phyloP scores from a whole-genome alignment of 2,888 invertebrate species.

The Cybosia mesomella region DNA sequence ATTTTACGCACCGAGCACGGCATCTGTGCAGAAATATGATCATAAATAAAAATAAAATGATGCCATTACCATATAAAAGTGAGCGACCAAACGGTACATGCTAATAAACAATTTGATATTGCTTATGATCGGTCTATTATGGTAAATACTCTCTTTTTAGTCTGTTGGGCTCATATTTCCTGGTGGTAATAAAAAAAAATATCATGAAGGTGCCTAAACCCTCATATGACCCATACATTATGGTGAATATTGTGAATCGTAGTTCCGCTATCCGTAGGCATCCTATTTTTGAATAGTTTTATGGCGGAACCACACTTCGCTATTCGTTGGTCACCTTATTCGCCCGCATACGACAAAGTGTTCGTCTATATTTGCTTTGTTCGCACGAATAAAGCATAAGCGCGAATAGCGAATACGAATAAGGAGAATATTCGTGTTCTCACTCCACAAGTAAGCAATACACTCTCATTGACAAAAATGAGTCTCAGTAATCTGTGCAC shows the following conservation, averaged over 20 bases:
- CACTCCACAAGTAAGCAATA: too few species aligned
- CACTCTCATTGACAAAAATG: too few species aligned
- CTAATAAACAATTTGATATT: conserved; percentile 12
- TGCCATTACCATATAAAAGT: conserved; percentile 13
- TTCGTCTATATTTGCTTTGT: too few species aligned
- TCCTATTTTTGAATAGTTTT: not conserved
- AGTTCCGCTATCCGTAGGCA: not conserved
- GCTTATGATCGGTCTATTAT: conserved; percentile 7
- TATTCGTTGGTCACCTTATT: too few species aligned
- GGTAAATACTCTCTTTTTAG: conserved; percentile 3
- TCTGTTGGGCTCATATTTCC: not conserved
- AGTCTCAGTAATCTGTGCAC: too few species aligned
- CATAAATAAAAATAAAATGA: conserved; percentile 18
- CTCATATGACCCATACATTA: not conserved
- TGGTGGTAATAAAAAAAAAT: not conserved
- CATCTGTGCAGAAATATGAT: conserved; percentile 7
- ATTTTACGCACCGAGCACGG: not conserved
- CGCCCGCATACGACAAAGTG: too few species aligned
- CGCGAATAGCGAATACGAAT: too few species aligned
- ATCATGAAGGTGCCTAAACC: not conserved
- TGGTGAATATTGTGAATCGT: not conserved
- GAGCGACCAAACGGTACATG: conserved; percentile 14
- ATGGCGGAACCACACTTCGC: too few species aligned
- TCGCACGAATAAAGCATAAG: too few species aligned
- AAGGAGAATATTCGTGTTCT: too few species aligned